Conservation (phyloP, 2,888 invertebrate genomes). For the Sphinx pinastri region DNA sequence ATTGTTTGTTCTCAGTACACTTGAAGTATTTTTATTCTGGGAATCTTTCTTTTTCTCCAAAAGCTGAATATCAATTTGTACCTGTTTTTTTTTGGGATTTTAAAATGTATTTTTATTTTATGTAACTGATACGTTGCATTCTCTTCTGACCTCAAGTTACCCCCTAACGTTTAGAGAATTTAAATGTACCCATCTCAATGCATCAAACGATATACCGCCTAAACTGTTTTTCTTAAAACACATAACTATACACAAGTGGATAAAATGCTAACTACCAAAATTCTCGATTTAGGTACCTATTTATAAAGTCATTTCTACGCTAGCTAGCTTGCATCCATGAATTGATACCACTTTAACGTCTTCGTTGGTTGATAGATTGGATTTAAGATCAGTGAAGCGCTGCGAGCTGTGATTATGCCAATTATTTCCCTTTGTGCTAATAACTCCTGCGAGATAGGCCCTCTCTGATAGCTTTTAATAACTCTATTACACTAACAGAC, state of each 20-base stretch:
- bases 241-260: background rate
- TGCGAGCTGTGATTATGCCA: slow-evolving; percentile 17
- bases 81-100: too few species aligned
- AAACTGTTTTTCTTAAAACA: background rate
- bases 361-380: slow-evolving; percentile 26
- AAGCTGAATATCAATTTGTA: too few species aligned
- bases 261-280: too few species aligned
- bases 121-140: background rate
- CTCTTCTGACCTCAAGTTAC: background rate
- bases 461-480: slow-evolving; percentile 19
- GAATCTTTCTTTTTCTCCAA: too few species aligned
- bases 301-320: too few species aligned
- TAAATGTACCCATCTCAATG: background rate
- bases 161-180: background rate
- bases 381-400: slow-evolving; percentile 23
- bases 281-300: too few species aligned
- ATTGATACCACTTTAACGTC: slow-evolving; percentile 12
- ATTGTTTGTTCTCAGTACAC: too few species aligned
- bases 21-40: too few species aligned
- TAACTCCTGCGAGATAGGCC: slow-evolving; percentile 12
- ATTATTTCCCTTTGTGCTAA: slow-evolving; percentile 26
- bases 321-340: slow-evolving; percentile 2
- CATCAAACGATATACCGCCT: background rate
- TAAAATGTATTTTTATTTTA: background rate
- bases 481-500: slow-evolving; percentile 21